Percentiles rank a stretch among this genome's conserved stretches.
These are phyloP conservation scores for Dromococcyx pavoninus DNA, from an alignment of 2,797 vertebrate species.

Conservation along the genomic window DNA sequence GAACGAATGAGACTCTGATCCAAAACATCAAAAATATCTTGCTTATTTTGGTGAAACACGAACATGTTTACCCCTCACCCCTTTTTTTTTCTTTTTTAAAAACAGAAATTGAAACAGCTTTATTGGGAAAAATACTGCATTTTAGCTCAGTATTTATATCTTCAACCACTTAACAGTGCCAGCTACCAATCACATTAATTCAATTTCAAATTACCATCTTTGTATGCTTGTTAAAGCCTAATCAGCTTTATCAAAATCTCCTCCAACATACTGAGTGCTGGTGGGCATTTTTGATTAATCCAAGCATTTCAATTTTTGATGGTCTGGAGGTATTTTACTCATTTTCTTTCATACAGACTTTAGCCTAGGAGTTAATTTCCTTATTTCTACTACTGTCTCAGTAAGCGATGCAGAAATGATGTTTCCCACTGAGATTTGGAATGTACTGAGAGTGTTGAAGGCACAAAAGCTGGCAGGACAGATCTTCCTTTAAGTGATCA, in stretches of 20 bases:
- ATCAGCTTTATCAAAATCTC: background rate
- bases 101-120: background rate
- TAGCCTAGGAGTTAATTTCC: background rate
- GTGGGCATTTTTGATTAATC: background rate
- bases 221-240: background rate
- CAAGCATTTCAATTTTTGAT: conserved; percentile 22
- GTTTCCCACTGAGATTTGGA: background rate
- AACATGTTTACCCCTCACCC: background rate
- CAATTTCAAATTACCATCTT: background rate
- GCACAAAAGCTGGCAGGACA: background rate
- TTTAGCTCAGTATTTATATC: background rate
- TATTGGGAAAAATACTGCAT: background rate
- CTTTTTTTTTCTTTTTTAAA: background rate
- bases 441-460: background rate
- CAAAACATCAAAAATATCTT: background rate
- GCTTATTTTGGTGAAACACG: background rate
- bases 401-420: background rate
- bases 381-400: background rate
- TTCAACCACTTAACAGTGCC: background rate
- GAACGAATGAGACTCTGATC: background rate
- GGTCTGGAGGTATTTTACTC: background rate
- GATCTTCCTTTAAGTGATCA: background rate
- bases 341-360: background rate
- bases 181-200: background rate
- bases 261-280: background rate